Conservation (phyloP, 2,888 invertebrate genomes). For the Campopleginae sp. region DNA sequence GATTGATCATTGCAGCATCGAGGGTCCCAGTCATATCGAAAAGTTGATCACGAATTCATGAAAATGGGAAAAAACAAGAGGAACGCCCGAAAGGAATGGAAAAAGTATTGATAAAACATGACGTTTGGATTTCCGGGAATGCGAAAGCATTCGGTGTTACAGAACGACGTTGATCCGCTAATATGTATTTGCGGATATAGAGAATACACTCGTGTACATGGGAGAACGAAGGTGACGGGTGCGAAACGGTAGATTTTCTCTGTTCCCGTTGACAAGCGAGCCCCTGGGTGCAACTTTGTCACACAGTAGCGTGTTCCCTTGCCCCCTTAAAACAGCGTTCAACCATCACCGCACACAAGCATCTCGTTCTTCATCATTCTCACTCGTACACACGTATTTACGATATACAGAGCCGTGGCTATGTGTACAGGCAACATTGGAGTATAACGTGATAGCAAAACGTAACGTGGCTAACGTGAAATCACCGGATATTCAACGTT, state of each 20-base stretch:
- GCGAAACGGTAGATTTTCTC: conserved; percentile 53
- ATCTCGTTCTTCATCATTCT: conserved; percentile 44
- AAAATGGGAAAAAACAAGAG: neutral
- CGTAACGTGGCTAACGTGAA: conserved; percentile 51
- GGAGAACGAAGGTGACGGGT: conserved; percentile 9
- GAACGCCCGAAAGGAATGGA: neutral
- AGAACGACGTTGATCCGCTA: neutral
- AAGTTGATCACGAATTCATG: neutral
- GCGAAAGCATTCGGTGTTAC: neutral
- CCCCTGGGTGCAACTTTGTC: conserved; percentile 80
- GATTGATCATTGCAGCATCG: no score
- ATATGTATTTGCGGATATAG: neutral
- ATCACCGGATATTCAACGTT: conserved; percentile 70
- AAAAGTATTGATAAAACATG: neutral
- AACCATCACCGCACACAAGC: conserved; percentile 17
- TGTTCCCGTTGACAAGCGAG: conserved; percentile 78
- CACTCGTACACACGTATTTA: conserved; percentile 8
- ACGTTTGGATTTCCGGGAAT: neutral
- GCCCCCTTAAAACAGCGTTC: conserved; percentile 28
- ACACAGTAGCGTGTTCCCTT: conserved; percentile 69
- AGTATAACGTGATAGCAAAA: conserved; percentile 47
- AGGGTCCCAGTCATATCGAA: neutral
- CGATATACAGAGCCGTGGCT: neutral
- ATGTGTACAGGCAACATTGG: conserved; percentile 14
- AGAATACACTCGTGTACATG: neutral